A percentile compares a stretch with the other conserved stretches of the same genome.
These are phyloP conservation scores for Catamblyrhynchus diadema DNA, from an alignment of 2,797 vertebrate species.

Conservation along the genomic window DNA sequence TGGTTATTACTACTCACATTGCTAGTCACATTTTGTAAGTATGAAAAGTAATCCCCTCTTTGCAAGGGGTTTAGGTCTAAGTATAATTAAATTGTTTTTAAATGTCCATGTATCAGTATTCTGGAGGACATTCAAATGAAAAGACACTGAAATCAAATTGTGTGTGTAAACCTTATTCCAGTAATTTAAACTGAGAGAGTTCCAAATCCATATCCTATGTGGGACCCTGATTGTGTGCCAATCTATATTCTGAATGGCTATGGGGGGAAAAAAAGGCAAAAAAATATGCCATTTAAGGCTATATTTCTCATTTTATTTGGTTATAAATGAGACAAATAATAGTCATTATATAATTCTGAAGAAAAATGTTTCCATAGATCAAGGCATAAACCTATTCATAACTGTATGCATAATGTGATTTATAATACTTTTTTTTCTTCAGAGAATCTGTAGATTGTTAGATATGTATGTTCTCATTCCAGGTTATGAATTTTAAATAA, in stretches of 20 bases:
- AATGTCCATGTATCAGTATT: neutral
- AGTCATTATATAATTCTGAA: neutral
- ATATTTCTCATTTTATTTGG: neutral
- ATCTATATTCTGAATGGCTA: neutral
- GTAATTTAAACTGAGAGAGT: neutral
- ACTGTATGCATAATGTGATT: neutral
- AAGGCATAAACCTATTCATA: neutral
- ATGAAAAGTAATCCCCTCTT: neutral
- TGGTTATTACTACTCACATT: neutral
- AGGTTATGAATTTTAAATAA: neutral
- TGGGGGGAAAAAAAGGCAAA: accelerated
- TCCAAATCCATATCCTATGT: neutral
- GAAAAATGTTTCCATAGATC: neutral
- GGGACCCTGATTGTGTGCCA: neutral
- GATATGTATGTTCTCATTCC: neutral
- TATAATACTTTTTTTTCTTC: neutral
- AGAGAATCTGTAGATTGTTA: neutral
- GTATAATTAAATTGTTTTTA: neutral
- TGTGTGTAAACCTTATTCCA: neutral
- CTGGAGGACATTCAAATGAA: neutral
- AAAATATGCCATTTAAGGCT: neutral
- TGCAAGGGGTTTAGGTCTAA: neutral
- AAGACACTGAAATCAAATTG: neutral
- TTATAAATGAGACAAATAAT: neutral
- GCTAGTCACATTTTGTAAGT: neutral